Evolutionary conservation across 1,140 invertebrate species (phyloP).

Genomic region (Trichonephila inaurata): DNA sequence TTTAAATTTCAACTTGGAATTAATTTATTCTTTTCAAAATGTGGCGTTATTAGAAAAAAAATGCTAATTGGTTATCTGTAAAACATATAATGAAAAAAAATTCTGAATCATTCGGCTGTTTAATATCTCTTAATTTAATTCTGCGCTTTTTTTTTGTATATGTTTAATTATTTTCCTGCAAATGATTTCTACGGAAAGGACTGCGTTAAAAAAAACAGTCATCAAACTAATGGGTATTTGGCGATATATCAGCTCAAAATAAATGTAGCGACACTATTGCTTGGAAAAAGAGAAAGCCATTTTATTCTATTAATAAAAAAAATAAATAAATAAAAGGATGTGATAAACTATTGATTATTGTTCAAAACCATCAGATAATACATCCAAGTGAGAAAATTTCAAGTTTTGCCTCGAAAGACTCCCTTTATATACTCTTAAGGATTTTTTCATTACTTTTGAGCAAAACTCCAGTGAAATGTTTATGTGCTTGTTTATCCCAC

Average conservation of each 20-base stretch:
- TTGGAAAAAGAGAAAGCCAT: background rate
- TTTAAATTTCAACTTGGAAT: no score
- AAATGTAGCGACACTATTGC: background rate
- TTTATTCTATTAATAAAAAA: background rate
- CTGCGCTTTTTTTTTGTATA: background rate
- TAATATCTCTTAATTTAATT: background rate
- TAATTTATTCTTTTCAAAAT: no score
- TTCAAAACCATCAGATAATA: background rate
- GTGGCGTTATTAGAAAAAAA: no score
- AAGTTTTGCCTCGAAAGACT: background rate
- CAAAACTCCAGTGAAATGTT: background rate
- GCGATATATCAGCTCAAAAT: background rate
- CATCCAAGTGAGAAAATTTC: background rate
- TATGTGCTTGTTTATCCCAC: background rate
- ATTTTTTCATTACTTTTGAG: background rate
- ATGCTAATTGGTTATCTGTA: no score
- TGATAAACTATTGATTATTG: background rate
- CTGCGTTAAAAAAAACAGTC: conserved; percentile 14
- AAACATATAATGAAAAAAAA: no score
- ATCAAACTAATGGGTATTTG: conserved; percentile 50
- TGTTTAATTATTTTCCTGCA: background rate
- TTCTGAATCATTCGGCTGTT: no score
- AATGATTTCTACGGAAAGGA: background rate
- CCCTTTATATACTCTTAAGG: background rate
- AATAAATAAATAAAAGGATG: no score